Evolutionary conservation across 2,888 invertebrate species (phyloP), one percentile per base, ranked within the genome.

Genomic region (Halictus ligatus): DNA sequence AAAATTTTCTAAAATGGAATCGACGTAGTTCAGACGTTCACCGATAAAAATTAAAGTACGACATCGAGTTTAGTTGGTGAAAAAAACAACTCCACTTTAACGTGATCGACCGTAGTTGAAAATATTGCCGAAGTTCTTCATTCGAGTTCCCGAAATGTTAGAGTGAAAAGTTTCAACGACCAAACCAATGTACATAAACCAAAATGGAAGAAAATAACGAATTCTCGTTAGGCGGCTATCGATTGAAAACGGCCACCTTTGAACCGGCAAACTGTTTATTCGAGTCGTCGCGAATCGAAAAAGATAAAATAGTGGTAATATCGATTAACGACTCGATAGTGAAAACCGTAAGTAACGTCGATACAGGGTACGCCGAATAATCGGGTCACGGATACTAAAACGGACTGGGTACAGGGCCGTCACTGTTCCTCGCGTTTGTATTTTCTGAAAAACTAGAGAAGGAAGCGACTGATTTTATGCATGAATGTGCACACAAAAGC

Each of bases 311-410:
- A 81, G 48, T 64, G 69, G 76, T 80, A 81, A 89, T 89, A 89
- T 88, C 88, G 88, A 87, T 89, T 86, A 84, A 83, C 79, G 75
- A 72, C 69, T 78, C 74, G 76, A 67, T 80, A 75, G 25, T 74
- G 69, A 80, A 75, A 64, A 54, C 71, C 50, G 73, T 73, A 58
- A 48, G 64, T 54, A 80, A 83, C 40, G 76, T 76, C 54, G 35
- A 84, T 75, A 72, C 54, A 60, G 54, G 29, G 43, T 18, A 50
- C 40, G 43, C 15, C 48, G 75, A 75, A 60, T 87, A 89, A 87
- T 89, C 80, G 82, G 78, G 80, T 81, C 80, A 87, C 15, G 83
- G 84, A 75, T 87, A 86, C 78, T 75, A 80, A 79, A 85, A 75
- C 77, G 80, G 69, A 78, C 81, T 74, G 54, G 80, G 12, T 80